Evolutionary conservation across 2,797 vertebrate species (phyloP).

Genomic region (Netta rufina): DNA sequence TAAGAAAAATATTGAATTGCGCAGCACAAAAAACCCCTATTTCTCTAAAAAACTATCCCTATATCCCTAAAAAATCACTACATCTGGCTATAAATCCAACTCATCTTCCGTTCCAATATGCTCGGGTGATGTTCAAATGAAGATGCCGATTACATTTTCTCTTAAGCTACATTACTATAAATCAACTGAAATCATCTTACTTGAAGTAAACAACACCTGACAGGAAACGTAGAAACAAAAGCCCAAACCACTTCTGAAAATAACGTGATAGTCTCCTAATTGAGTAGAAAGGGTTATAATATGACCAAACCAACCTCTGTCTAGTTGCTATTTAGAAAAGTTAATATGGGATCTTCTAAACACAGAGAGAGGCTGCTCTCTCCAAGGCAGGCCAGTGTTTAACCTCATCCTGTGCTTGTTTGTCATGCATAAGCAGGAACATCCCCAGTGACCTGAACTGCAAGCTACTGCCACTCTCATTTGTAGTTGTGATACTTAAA

Average conservation of each 20-base stretch:
- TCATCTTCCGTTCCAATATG: background rate
- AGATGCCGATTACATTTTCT: background rate
- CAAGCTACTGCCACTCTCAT: slow-evolving; percentile 23
- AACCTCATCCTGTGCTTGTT: background rate
- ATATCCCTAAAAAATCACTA: background rate
- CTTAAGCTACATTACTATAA: background rate
- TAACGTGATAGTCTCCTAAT: background rate
- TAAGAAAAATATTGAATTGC: background rate
- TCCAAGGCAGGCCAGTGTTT: background rate
- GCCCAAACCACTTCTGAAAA: background rate
- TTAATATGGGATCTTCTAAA: background rate
- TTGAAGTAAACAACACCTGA: slow-evolving; percentile 3
- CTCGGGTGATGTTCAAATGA: background rate
- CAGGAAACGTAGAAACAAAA: background rate
- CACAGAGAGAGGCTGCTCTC: background rate
- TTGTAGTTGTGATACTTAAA: slow-evolving; percentile 43
- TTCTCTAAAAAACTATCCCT: background rate
- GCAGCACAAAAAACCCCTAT: background rate
- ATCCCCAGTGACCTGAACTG: slow-evolving; percentile 32
- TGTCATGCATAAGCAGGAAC: background rate
- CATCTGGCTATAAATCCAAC: background rate
- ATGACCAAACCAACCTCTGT: background rate
- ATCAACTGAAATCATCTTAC: background rate
- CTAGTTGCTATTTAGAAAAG: background rate
- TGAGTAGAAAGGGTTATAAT: background rate